Percentiles rank a stretch among this genome's conserved stretches.
Evolutionary conservation across 1,140 invertebrate genomes (phyloP).

Genomic region (Bathynomus jamesi): DNA sequence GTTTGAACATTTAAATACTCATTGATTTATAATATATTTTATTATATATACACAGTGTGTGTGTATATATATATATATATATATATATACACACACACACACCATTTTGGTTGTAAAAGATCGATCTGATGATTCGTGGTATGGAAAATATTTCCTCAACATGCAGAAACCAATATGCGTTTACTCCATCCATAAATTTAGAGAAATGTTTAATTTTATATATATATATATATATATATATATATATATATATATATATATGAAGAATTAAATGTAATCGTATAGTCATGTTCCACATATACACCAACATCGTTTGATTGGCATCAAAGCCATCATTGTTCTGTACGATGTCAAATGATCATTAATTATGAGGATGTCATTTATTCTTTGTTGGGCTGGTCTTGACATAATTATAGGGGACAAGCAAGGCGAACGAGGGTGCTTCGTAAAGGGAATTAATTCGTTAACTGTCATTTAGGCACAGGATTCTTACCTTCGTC

Average conservation of each 20-base stretch:
- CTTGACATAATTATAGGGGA: neutral
- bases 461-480: neutral
- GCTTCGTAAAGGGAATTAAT: neutral
- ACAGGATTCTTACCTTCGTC: too few species aligned
- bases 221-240: slow-evolving; percentile 3
- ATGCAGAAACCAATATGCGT: neutral
- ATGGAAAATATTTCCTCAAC: too few species aligned
- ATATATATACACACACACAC: neutral
- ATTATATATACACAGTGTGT: too few species aligned
- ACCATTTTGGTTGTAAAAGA: too few species aligned
- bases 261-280: too few species aligned
- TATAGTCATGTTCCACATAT: too few species aligned
- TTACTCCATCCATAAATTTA: neutral
- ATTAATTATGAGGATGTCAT: neutral
- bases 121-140: too few species aligned
- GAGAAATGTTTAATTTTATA: too few species aligned
- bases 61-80: too few species aligned
- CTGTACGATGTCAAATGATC: neutral
- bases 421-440: neutral
- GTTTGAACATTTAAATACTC: too few species aligned
- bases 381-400: neutral
- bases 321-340: neutral
- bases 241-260: too few species aligned
- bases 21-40: too few species aligned
- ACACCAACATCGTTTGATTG: neutral